These are phyloP conservation scores for Mormyrus lacerda DNA, from an alignment of 2,113 vertebrate species.

Conservation along the genomic window DNA sequence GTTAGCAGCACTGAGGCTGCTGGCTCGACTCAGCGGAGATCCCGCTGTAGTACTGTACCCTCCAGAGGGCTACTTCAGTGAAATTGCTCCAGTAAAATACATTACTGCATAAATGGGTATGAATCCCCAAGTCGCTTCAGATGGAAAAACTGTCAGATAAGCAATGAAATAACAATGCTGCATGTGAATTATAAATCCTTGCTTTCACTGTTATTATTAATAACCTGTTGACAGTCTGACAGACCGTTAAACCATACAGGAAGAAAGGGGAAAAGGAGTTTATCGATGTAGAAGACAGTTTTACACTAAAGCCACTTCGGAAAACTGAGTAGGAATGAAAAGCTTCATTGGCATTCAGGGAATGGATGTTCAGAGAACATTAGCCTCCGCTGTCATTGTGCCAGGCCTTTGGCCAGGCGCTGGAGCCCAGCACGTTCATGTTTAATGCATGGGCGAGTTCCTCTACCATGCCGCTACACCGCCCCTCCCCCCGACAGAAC, in stretches of 20 bases:
- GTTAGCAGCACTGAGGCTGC: not conserved
- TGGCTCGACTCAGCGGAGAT: not conserved
- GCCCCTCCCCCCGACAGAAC: not conserved
- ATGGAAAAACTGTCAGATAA: conserved; percentile 1
- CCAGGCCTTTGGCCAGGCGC: not conserved
- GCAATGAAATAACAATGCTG: not conserved
- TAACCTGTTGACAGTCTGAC: not conserved
- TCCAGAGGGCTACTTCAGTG: not conserved
- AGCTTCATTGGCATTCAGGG: conserved; percentile 17
- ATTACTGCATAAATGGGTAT: conserved; percentile 4
- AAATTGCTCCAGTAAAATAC: not conserved
- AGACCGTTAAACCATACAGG: not conserved
- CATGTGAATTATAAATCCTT: not conserved
- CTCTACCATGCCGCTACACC: not conserved
- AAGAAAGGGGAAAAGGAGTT: not conserved
- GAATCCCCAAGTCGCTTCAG: not conserved
- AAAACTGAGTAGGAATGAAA: not conserved
- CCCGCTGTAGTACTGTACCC: not conserved
- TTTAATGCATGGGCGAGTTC: conserved; percentile 15
- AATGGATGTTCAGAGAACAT: conserved; percentile 4
- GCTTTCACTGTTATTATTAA: not conserved
- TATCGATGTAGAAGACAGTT: conserved; percentile 5
- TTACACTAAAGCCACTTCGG: not conserved
- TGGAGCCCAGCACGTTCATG: not conserved
- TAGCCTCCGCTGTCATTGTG: conserved; percentile 5